These are phyloP conservation scores for Drosophila willistoni DNA, from an alignment of 1,140 invertebrate species.

Conservation along the genomic window DNA sequence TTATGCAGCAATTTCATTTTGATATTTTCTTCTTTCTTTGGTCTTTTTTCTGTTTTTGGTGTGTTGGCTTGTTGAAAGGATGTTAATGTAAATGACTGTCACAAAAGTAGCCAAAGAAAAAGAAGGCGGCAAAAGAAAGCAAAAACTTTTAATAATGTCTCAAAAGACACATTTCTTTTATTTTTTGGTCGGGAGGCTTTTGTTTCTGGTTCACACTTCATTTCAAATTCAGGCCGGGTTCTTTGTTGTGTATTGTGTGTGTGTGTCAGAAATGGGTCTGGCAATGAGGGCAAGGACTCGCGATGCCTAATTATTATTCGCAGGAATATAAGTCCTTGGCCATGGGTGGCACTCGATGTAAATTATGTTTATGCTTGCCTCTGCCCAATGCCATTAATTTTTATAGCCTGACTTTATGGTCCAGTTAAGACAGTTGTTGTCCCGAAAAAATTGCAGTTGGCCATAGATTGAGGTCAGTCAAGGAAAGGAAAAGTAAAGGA, in stretches of 20 bases:
- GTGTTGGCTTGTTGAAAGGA: slow-evolving; percentile 64
- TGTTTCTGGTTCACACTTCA: slow-evolving; percentile 77
- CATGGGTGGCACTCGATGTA: slow-evolving; percentile 56
- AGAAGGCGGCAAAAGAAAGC: slow-evolving; percentile 1
- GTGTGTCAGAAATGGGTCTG: not conserved
- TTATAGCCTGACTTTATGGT: slow-evolving; percentile 46
- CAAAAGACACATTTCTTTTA: slow-evolving; percentile 60
- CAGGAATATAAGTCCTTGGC: slow-evolving; percentile 57
- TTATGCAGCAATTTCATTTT: slow-evolving; percentile 82
- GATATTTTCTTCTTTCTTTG: slow-evolving; percentile 56
- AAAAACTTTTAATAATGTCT: slow-evolving; percentile 80
- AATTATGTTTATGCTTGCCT: slow-evolving; percentile 74
- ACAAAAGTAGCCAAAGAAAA: slow-evolving; percentile 49
- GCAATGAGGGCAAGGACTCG: not conserved
- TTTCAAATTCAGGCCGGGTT: slow-evolving; percentile 65
- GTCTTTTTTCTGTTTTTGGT: not conserved
- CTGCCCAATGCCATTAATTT: slow-evolving; percentile 52
- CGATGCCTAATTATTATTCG: slow-evolving; percentile 75
- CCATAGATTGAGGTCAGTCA: not conserved
- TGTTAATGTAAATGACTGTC: slow-evolving; percentile 78
- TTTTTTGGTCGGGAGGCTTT: slow-evolving; percentile 20
- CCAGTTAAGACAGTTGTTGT: slow-evolving; percentile 39
- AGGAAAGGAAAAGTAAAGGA: not conserved
- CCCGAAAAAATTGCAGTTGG: slow-evolving; percentile 38
- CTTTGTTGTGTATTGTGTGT: slow-evolving; percentile 39